These are phyloP conservation scores for Gonatopus flavifemur DNA, from an alignment of 1,140 invertebrate species.

Conservation along the genomic window DNA sequence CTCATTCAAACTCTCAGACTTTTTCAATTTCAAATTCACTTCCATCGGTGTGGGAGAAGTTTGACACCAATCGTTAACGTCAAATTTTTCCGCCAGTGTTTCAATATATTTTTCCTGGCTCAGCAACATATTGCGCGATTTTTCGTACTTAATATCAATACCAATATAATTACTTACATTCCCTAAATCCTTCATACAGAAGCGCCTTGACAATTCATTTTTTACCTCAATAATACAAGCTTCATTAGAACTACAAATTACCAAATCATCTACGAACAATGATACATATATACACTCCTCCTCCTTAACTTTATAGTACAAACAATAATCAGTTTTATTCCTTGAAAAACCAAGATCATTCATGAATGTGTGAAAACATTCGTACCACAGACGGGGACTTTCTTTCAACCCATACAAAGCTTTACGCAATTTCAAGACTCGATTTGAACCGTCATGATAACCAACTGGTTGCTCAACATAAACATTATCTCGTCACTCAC, in stretches of 20 bases:
- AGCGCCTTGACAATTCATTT: not conserved
- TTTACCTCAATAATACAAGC: not conserved
- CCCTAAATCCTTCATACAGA: not conserved
- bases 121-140: not conserved
- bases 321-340: too few species aligned
- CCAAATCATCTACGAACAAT: not conserved
- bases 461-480: not conserved
- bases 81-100: not conserved
- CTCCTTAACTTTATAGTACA: too few species aligned
- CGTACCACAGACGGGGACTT: too few species aligned
- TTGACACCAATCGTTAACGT: not conserved
- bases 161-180: not conserved
- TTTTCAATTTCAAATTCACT: not conserved
- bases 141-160: not conserved
- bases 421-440: not conserved
- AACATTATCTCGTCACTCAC: not conserved
- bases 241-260: not conserved
- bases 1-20: not conserved
- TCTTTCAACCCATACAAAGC: not conserved
- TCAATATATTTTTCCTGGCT: not conserved
- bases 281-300: not conserved
- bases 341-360: not conserved
- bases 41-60: not conserved
- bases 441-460: not conserved
- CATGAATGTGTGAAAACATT: not conserved